Evolutionary conservation across 2,888 invertebrate genomes (phyloP).

Genomic region (Chloromyia formosa): DNA sequence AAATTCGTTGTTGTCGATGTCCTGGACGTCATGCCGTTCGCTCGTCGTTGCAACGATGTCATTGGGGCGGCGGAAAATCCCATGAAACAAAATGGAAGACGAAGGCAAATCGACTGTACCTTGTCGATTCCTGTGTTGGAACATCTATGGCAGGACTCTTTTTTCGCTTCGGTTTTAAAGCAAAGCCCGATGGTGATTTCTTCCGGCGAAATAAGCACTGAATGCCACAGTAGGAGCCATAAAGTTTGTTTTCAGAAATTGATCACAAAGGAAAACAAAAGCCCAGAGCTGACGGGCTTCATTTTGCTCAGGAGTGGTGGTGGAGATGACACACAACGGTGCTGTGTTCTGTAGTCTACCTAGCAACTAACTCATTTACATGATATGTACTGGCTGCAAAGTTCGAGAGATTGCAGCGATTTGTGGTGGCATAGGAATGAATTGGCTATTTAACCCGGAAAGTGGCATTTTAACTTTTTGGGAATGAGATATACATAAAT

Average conservation of each 20-base stretch:
- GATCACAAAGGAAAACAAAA: conserved; percentile 36
- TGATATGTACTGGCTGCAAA: no score
- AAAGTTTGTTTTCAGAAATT: conserved; percentile 36
- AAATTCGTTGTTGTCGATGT: not conserved
- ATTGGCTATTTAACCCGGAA: no score
- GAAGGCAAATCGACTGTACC: no score
- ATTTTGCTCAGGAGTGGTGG: not conserved
- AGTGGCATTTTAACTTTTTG: no score
- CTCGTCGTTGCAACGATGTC: no score
- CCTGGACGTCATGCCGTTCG: not conserved
- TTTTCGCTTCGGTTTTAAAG: not conserved
- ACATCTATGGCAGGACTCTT: not conserved
- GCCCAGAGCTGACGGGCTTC: not conserved
- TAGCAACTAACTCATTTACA: conserved; percentile 3
- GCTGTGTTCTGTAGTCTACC: not conserved
- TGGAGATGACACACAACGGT: not conserved
- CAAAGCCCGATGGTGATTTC: not conserved
- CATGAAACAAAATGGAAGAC: no score
- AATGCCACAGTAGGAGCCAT: conserved; percentile 9
- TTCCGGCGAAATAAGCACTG: conserved; percentile 4
- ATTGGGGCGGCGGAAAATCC: no score
- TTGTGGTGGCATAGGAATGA: no score
- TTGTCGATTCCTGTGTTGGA: no score
- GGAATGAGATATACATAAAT: no score
- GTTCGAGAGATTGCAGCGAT: no score